phyloP scores from a whole-genome alignment of 2,888 invertebrate genomes.

The Cryptus viduatorius region DNA sequence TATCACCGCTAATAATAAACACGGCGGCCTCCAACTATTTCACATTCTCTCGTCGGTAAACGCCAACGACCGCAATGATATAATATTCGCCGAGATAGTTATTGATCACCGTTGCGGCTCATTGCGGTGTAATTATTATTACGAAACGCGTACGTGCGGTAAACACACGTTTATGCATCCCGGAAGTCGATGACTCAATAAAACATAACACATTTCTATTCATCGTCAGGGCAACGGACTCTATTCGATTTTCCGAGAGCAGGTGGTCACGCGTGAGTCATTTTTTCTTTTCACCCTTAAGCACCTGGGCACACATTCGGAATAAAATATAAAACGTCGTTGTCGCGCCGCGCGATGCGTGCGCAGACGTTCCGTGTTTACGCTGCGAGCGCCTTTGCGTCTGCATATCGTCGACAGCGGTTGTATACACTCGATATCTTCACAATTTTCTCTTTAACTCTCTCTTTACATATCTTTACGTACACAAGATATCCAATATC shows the following conservation, averaged over 20 bases:
- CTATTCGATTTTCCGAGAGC: slow-evolving; percentile 59
- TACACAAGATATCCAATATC: neutral
- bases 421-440: slow-evolving; percentile 19
- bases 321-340: slow-evolving; percentile 25
- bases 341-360: neutral
- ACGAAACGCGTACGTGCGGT: neutral
- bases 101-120: neutral
- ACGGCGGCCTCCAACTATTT: too few relatives aligned
- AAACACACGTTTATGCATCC: slow-evolving; percentile 19
- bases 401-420: slow-evolving; percentile 7
- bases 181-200: slow-evolving; percentile 62
- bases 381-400: slow-evolving; percentile 10
- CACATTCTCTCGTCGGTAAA: neutral
- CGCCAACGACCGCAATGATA: neutral
- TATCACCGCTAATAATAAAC: too few relatives aligned
- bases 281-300: slow-evolving; percentile 45
- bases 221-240: slow-evolving; percentile 31
- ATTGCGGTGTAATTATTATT: slow-evolving; percentile 12
- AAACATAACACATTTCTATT: slow-evolving; percentile 32
- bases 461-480: neutral
- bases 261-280: slow-evolving; percentile 67
- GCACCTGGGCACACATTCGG: slow-evolving; percentile 65
- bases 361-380: slow-evolving; percentile 22
- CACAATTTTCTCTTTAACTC: slow-evolving; percentile 18
- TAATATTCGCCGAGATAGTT: neutral